These are phyloP conservation scores for Sisor rabdophorus DNA, from an alignment of 2,113 vertebrate genomes.

Conservation along the genomic window DNA sequence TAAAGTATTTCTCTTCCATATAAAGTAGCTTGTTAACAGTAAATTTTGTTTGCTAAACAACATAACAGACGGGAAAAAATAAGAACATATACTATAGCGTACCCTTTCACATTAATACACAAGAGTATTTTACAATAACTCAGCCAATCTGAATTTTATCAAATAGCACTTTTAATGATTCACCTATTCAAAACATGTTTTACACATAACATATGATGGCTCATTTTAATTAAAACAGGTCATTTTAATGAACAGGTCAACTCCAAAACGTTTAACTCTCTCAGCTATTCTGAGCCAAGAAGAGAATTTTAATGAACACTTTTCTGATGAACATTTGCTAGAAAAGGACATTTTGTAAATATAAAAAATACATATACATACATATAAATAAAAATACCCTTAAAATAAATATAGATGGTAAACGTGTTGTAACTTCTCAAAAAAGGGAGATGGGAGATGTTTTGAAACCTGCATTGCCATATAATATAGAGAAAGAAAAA, in stretches of 20 bases:
- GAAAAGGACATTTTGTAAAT: not conserved
- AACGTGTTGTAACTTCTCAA: too few relatives aligned
- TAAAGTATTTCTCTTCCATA: not conserved
- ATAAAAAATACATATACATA: too few relatives aligned
- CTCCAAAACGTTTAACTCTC: too few relatives aligned
- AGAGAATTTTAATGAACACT: not conserved
- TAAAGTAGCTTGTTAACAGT: not conserved
- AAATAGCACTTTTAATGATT: not conserved
- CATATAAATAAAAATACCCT: too few relatives aligned
- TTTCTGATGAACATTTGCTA: not conserved
- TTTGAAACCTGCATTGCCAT: conserved; percentile 16
- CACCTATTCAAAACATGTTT: not conserved
- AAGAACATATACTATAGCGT: not conserved
- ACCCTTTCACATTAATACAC: not conserved
- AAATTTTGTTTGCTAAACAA: not conserved
- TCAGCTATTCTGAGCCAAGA: too few relatives aligned
- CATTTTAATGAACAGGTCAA: too few relatives aligned
- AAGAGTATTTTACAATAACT: not conserved
- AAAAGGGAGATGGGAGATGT: conserved; percentile 17
- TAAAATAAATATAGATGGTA: too few relatives aligned
- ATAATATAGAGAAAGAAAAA: conserved; percentile 16
- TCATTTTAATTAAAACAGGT: not conserved
- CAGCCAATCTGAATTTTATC: not conserved
- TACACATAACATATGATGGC: not conserved
- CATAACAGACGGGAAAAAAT: not conserved